Conservation (phyloP, 2,888 invertebrate genomes). For the Acronicta psi region DNA sequence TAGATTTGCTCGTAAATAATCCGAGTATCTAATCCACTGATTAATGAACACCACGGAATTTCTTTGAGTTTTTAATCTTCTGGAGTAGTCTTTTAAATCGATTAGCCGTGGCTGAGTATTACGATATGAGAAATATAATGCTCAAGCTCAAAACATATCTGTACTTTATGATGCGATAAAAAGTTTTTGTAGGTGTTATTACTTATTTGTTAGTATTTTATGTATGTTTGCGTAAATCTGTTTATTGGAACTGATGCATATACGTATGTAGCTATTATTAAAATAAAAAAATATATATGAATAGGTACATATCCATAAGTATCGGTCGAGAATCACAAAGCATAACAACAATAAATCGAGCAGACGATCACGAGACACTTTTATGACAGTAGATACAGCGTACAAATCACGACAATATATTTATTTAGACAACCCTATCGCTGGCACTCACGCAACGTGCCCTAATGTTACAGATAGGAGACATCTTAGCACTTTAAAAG, state of each 20-base stretch:
- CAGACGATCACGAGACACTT: slow-evolving; percentile 75
- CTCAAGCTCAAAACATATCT: slow-evolving; percentile 18
- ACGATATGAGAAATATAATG: slow-evolving; percentile 22
- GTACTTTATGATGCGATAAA: slow-evolving; percentile 28
- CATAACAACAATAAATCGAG: slow-evolving; percentile 74
- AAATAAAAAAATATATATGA: neutral
- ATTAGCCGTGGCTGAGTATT: slow-evolving; percentile 25
- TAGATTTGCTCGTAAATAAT: slow-evolving; percentile 87
- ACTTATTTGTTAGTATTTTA: slow-evolving; percentile 15
- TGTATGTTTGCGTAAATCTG: slow-evolving; percentile 15
- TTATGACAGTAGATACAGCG: slow-evolving; percentile 74
- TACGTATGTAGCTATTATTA: neutral
- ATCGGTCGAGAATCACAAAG: slow-evolving; percentile 54
- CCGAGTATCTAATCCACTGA: slow-evolving; percentile 87
- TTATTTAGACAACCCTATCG: slow-evolving; percentile 68
- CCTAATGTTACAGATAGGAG: slow-evolving; percentile 67
- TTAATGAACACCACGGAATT: slow-evolving; percentile 80
- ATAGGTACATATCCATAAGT: slow-evolving; percentile 5
- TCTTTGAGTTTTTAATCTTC: slow-evolving; percentile 68
- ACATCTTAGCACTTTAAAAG: slow-evolving; percentile 80
- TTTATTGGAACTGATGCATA: neutral
- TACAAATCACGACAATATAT: slow-evolving; percentile 82
- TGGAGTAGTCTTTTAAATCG: slow-evolving; percentile 58
- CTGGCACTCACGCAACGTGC: slow-evolving; percentile 49
- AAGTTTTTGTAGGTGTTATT: slow-evolving; percentile 8